Conservation (phyloP, 2,113 vertebrate genomes). For the Myotis brandtii region DNA sequence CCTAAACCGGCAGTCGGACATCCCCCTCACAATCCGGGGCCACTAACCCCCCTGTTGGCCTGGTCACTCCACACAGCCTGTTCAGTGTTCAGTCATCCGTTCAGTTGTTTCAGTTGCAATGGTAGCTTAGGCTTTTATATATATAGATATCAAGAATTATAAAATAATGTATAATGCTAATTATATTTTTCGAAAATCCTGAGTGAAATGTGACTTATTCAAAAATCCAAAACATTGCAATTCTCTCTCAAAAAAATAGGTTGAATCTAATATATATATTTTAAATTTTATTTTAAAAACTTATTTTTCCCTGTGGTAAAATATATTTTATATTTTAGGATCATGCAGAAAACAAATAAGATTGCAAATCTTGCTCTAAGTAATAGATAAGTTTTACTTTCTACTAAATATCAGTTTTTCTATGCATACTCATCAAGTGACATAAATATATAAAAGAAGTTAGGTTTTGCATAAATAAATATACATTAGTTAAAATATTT, state of each 20-base stretch:
- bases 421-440: not conserved
- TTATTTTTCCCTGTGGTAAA: not conserved
- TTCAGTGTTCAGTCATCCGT: no score
- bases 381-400: not conserved
- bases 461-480: not conserved
- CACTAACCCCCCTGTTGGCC: no score
- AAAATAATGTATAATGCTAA: not conserved
- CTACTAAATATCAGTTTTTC: not conserved
- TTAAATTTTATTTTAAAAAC: not conserved
- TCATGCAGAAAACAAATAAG: not conserved
- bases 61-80: no score
- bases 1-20: no score
- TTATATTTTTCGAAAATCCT: not conserved
- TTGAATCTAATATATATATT: not conserved
- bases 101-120: no score
- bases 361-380: not conserved
- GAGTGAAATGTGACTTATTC: not conserved
- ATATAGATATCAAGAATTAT: no score
- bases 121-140: no score
- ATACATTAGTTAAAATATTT: not conserved
- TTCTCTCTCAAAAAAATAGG: not conserved
- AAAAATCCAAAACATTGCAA: not conserved
- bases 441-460: not conserved
- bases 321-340: not conserved
- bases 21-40: no score